Base-by-base conservation (phyloP, 2,113 vertebrate species). In the Geococcyx californianus region DNA sequence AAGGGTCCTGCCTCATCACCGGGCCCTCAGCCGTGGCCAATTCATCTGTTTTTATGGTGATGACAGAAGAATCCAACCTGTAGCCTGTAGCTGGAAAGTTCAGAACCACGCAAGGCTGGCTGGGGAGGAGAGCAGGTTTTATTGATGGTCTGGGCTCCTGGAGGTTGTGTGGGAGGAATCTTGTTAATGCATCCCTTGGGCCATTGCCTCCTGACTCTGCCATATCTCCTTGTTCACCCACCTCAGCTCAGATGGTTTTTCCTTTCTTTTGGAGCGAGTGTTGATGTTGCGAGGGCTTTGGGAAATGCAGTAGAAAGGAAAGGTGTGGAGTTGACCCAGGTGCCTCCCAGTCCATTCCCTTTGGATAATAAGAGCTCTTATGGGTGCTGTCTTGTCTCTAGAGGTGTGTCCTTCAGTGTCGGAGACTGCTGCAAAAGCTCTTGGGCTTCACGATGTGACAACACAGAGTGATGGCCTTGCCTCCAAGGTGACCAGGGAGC, bases 141-240 rank as follows among this genome's bases (percentile, higher is more conserved):
- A 94, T 94, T 94, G 94, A 94, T 95, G 93, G 87, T 56, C 87
- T 84, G 87, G 81, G 64, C 86, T 93, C 33, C 74, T 82, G 94
- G 69, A 85, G 90, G 85, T 70, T 78, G 72, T 75, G 64, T 87
- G 95, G 94, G 91, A 95, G 87, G 93, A 78, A 91, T 87, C 74
- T 77, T 93, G 85, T 95, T 93, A 93, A 93, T 74, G 68, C 75
- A 40, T 77, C 93, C 85, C 93, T 73, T 89, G 90, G 74, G 92
- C 90, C 70, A 55, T 84, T 87, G 83, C 79, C 78, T 80, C 83
- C 79, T 68, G 80, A 64, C 87, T 93, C 52, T 69, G 78, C 81
- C 78, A 24, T 89, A 47, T 66, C 95, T 90, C 82, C 94, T 94
- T 55, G 62, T 85, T 94, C 84, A 67, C 66, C 66, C 0, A 14